Base-by-base conservation (phyloP, 2,113 vertebrate species). In the Polyodon spathula region DNA sequence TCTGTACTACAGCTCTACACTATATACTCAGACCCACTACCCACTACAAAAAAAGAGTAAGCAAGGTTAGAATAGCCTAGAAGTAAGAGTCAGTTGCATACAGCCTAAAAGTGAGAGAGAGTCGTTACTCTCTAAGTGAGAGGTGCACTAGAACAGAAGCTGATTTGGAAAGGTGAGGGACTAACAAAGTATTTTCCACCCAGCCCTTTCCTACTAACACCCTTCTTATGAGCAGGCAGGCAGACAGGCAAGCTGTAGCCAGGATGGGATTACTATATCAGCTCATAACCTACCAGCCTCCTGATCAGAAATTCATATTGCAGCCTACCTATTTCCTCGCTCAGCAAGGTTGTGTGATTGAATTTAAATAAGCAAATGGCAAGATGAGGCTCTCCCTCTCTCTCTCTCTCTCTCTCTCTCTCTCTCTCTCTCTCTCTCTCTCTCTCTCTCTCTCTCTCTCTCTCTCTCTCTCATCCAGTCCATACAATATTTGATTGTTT, bases 301-400 rank as follows among this genome's bases (percentile, higher is more conserved):
- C 82, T 85, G 84, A 91, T 88, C 84, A 83, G 84, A 87, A 87
- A 89, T 89, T 89, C 84, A 88, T 80, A 87, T 82, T 71, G 14
- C 81, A 74, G 74, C 76, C 74, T 77, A 78, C 87, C 85, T 86
- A 83, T 78, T 77, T 82, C 82, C 74, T 76, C 72, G 80, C 85
- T 74, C 64, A 17, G 72, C 63, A 61, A 77, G 84, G 78, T 79
- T 82, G 80, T 80, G 71, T 82, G 79, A 85, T 81, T 88, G 84
- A 84, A 89, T 92, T 87, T 88, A 89, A 92, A 91, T 90, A 88
- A 84, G 85, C 81, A 89, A 90, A 92, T 87, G 83, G 81, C 77
- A 85, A 55, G 57, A 68, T 69, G 58, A 66, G 75, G 71, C 78
- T 83, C 78, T 63, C 68, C 75, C 58, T 60, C 40, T 60, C 56